Base-by-base conservation (phyloP, 1,140 invertebrate genomes). In the Ceratosolen fusciceps region DNA sequence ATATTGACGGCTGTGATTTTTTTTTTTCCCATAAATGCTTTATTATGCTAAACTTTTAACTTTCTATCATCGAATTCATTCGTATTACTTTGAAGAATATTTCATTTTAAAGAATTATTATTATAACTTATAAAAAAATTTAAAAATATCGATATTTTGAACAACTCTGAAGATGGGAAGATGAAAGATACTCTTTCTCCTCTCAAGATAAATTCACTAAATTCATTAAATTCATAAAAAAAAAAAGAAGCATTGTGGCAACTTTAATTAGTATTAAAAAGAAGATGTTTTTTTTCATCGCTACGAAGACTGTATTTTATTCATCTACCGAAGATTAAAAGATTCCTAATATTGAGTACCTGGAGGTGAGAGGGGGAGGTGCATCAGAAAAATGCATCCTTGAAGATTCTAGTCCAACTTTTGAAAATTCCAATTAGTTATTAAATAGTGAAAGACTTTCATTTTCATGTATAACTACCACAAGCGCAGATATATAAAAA, bases 281-380 rank as follows among this genome's bases (percentile, higher is more conserved):
- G 26, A 65, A 65, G 37, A 65, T 4, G 31, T 5, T n/a, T 65
- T 65, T 29, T 37, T 65, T 37, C 34, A 37, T 37, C 60, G 37
- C 19, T 37, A 37, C n/a, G 77, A 74, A 79, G 77, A 74, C 39
- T 43, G 49, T 67, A 24, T 67, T 62, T 74, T 19, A 67, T 77
- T 77, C 80, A 77, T 49, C 74, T 16, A 67, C 70, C 43, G 68
- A 77, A 77, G 80, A 81, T 81, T 34, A 56, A 58, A 70, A 47
- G n/a, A 29, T 1, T 14, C 43, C 31, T 26, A 54, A 39, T 16
- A 58, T 52, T 52, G 14, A 43, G 12, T 60, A 31, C 19, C 34
- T 37, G 37, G 31, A n/a, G 21, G 19, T 1, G 16, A n/a, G n/a
- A n/a, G n/a, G n/a, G n/a, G n/a, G n/a, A n/a, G n/a, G n/a, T n/a